Evolutionary conservation across 2,797 vertebrate genomes (phyloP).

Genomic region (Clarias fuscus): DNA sequence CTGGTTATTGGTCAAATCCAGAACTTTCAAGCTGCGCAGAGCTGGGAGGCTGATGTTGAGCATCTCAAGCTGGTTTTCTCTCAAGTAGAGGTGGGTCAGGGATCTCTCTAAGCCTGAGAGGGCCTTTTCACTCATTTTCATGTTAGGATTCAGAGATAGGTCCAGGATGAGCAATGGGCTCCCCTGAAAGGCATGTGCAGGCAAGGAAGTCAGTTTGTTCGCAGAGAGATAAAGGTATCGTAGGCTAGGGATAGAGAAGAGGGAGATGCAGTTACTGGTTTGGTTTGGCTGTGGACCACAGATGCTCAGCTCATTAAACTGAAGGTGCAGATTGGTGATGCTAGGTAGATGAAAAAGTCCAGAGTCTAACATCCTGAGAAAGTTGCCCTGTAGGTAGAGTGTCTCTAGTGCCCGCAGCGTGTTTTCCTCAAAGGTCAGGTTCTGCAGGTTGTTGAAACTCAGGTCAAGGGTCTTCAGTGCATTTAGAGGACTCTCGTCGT

Average conservation of each 20-base stretch:
- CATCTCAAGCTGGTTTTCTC: constrained; percentile 77
- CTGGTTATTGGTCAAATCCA: constrained; percentile 87
- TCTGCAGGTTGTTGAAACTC: constrained; percentile 81
- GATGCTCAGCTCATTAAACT: constrained; percentile 80
- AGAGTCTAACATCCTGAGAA: constrained; percentile 71
- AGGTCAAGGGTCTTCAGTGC: constrained; percentile 78
- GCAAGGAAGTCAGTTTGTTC: constrained; percentile 76
- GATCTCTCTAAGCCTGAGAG: constrained; percentile 83
- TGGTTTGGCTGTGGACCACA: constrained; percentile 65
- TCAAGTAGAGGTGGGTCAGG: constrained; percentile 80
- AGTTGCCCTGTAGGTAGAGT: constrained; percentile 82
- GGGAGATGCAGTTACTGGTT: constrained; percentile 71
- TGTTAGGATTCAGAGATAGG: constrained; percentile 83
- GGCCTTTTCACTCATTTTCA: constrained; percentile 77
- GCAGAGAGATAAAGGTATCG: constrained; percentile 79
- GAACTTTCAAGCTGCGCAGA: constrained; percentile 76
- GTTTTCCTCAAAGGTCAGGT: constrained; percentile 69
- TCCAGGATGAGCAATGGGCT: constrained; percentile 82
- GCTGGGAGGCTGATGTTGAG: constrained; percentile 80
- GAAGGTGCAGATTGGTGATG: constrained; percentile 79
- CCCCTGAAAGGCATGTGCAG: constrained; percentile 73
- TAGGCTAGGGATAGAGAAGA: constrained; percentile 73
- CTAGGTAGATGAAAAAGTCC: constrained; percentile 78
- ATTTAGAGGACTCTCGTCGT: constrained; percentile 59
- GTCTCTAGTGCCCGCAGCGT: constrained; percentile 70